These are phyloP conservation scores for Rhinichthys osculus DNA, from an alignment of 2,797 vertebrate species.

Conservation along the genomic window DNA sequence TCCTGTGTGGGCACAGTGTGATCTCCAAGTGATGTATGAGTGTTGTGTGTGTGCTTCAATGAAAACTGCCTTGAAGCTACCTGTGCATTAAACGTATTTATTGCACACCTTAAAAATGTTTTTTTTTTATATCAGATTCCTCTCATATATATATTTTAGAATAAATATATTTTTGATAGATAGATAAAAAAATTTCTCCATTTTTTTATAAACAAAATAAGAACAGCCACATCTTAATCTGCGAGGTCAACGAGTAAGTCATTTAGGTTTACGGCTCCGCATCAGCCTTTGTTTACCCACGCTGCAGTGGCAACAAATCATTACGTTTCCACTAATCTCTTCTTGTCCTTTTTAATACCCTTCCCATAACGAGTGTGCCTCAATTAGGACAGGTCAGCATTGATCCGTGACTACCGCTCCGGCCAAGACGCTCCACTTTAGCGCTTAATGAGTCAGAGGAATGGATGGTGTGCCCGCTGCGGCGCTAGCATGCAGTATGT, in stretches of 20 bases:
- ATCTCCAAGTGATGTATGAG: too few relatives aligned
- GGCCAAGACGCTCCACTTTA: constrained; percentile 9
- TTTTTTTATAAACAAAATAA: too few relatives aligned
- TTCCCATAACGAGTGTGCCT: constrained; percentile 52
- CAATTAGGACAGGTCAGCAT: constrained; percentile 64
- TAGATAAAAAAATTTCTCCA: too few relatives aligned
- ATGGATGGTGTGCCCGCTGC: constrained; percentile 24
- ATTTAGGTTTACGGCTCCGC: constrained; percentile 50
- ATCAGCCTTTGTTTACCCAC: constrained; percentile 52
- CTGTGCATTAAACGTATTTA: too few relatives aligned
- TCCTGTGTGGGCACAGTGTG: too few relatives aligned
- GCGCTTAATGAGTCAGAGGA: constrained; percentile 42
- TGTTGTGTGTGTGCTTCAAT: too few relatives aligned
- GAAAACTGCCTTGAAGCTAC: too few relatives aligned
- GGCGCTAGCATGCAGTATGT: constrained; percentile 38
- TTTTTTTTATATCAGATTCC: too few relatives aligned
- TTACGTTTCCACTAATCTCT: constrained; percentile 65
- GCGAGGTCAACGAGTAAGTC: constrained; percentile 15
- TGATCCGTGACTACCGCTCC: constrained; percentile 43
- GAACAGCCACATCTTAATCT: background rate
- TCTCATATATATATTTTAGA: too few relatives aligned
- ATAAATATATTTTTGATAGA: too few relatives aligned
- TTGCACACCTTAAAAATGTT: too few relatives aligned
- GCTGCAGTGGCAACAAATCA: constrained; percentile 45
- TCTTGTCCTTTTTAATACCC: constrained; percentile 54